Evolutionary conservation across 2,797 vertebrate genomes (phyloP).

Genomic region (Xerus rutilus): DNA sequence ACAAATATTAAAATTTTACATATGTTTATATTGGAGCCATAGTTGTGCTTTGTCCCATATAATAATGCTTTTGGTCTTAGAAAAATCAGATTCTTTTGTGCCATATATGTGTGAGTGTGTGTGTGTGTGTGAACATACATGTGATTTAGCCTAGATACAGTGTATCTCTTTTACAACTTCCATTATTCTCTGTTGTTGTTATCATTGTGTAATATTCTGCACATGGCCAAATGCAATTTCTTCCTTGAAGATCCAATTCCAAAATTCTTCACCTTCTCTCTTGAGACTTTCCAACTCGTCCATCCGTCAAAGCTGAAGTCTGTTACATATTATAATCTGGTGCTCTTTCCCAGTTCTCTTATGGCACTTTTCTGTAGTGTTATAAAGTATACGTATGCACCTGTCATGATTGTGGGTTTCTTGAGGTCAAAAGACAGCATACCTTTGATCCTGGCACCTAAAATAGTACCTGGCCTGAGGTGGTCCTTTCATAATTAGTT

Average conservation of each 20-base stretch:
- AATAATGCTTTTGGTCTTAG: not conserved
- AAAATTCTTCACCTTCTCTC: not conserved
- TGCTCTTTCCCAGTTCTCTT: not conserved
- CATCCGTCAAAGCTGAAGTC: not conserved
- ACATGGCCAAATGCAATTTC: not conserved
- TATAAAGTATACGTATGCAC: not conserved
- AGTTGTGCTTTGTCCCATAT: not conserved
- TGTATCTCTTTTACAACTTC: not conserved
- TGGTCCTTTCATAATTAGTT: not conserved
- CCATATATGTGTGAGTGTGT: not conserved
- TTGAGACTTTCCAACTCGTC: not conserved
- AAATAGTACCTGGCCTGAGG: not conserved
- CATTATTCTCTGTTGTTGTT: not conserved
- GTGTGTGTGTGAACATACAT: not conserved
- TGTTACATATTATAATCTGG: not conserved
- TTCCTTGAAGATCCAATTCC: not conserved
- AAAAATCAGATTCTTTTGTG: not conserved
- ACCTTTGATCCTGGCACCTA: not conserved
- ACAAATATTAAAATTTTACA: not conserved
- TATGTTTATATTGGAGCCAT: not conserved
- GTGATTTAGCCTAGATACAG: not conserved
- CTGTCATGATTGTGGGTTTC: not conserved
- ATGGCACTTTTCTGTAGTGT: not conserved
- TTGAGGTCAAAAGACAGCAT: not conserved
- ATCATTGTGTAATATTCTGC: not conserved